Evolutionary conservation across 2,113 vertebrate species (phyloP), one percentile per base, ranked within the genome.

Genomic region (Tenrec ecaudatus): DNA sequence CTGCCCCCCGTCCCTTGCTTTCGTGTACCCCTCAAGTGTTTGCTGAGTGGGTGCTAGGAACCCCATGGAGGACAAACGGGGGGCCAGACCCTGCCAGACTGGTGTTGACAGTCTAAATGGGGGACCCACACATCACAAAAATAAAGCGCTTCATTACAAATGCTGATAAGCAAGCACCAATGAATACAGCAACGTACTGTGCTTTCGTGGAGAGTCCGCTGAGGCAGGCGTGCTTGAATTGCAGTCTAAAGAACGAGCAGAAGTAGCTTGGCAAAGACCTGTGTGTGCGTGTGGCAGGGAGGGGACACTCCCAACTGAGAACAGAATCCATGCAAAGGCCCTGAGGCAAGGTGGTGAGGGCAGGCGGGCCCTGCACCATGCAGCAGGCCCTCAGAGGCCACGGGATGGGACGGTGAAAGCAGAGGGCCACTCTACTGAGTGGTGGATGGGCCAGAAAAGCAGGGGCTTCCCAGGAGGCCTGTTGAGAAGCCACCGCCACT

Each of bases 141-240:
- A 71, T 47, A 58, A 68, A 66, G 80, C 47, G 17, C 62, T 80
- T 60, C 60, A 60, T 84, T 76, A 75, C 5, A 80, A 86, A 53
- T 43, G 43, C 47, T 53, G 23, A 25, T 60, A 58, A 79, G 36
- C 8, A 25, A n/a, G 43, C 89, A 82, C 36, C 40, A 27, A 33
- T 29, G 31, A 25, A 14, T 47, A 82, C 91, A 14, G 82, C 43
- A 53, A 20, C 29, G 79, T 47, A 53, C 4, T 66, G 12, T 62
- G 36, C 27, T 83, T 85, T 81, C n/a, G 43, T 80, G 40, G 68
- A 76, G 76, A 5, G 71, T 53, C 85, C 93, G 25, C 64, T 62
- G 40, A 87, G 62, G 47, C 47, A 84, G 19, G 27, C 29, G 88
- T 77, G n/a, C 82, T 78, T 95, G 89, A 78, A 38, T 29, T 81